Percentiles rank a stretch among this genome's conserved stretches.
These are phyloP conservation scores for Tetragonisca angustula DNA, from an alignment of 2,888 invertebrate genomes.

Conservation along the genomic window DNA sequence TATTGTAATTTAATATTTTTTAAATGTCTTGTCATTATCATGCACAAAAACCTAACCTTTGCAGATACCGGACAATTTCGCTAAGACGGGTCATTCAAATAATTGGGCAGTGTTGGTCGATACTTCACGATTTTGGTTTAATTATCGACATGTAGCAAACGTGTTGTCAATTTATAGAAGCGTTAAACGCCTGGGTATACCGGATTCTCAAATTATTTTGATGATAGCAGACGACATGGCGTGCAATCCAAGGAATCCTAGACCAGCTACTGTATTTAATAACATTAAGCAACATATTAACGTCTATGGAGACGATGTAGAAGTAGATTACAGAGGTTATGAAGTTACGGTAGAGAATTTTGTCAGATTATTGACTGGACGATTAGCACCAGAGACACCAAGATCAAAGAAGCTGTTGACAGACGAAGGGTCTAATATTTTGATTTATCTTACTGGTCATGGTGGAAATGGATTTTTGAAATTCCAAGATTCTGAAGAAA, in stretches of 20 bases:
- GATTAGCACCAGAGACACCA: constrained; percentile 96
- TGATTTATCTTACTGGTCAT: constrained; percentile 98
- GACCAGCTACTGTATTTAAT: constrained; percentile 98
- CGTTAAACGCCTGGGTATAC: constrained; percentile 99
- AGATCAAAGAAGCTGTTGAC: constrained; percentile 97
- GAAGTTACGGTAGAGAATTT: constrained; percentile 99
- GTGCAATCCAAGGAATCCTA: constrained; percentile 98
- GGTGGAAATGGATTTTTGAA: constrained; percentile 99
- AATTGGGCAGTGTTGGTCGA: constrained; percentile 99
- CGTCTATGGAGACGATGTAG: constrained; percentile 99
- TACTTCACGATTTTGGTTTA: constrained; percentile 99
- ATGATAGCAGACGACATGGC: constrained; percentile 99
- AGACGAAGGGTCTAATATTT: constrained; percentile 98
- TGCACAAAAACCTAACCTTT: constrained; percentile 35
- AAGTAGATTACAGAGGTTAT: constrained; percentile 98
- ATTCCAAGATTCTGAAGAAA: constrained; percentile 99
- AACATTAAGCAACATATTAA: constrained; percentile 99
- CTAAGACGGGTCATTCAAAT: constrained; percentile 94
- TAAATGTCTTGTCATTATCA: not conserved
- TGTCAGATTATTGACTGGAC: constrained; percentile 96
- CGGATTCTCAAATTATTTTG: constrained; percentile 98
- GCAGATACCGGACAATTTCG: constrained; percentile 86
- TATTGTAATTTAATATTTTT: not conserved
- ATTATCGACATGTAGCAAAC: constrained; percentile 99
- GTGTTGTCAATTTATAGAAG: constrained; percentile 99